phyloP scores from a whole-genome alignment of 2,888 invertebrate species.

The Drosophila mulleri region DNA sequence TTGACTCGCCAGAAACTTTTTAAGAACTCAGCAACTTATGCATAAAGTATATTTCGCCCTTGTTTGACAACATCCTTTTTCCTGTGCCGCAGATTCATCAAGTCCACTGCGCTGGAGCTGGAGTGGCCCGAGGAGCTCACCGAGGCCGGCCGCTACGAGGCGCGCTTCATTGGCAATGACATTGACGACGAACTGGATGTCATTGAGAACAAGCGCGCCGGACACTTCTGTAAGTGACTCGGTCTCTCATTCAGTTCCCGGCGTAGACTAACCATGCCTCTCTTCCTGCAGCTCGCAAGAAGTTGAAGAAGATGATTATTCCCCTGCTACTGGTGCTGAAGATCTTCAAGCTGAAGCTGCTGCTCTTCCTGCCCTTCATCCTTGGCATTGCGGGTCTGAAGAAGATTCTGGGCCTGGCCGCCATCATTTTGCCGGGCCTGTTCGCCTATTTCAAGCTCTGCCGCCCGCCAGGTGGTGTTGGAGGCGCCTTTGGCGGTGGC shows the following conservation, averaged over 20 bases:
- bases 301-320: slow-evolving; percentile 92
- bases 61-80: slow-evolving; percentile 33
- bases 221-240: slow-evolving; percentile 89
- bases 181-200: slow-evolving; percentile 93
- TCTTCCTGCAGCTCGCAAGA: slow-evolving; percentile 88
- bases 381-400: slow-evolving; percentile 93
- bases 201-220: slow-evolving; percentile 92
- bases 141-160: slow-evolving; percentile 90
- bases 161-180: slow-evolving; percentile 93
- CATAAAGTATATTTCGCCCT: slow-evolving; percentile 55
- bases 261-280: slow-evolving; percentile 11
- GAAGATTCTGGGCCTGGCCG: slow-evolving; percentile 92
- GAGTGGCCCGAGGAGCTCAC: slow-evolving; percentile 91
- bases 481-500: slow-evolving; percentile 83
- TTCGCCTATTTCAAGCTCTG: slow-evolving; percentile 95
- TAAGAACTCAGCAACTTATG: slow-evolving; percentile 32
- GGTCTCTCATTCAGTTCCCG: slow-evolving; percentile 10
- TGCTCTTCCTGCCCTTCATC: slow-evolving; percentile 93
- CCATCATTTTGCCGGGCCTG: slow-evolving; percentile 91
- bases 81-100: slow-evolving; percentile 87
- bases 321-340: slow-evolving; percentile 93
- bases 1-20: slow-evolving; percentile 22
- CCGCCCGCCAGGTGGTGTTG: slow-evolving; percentile 88
- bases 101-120: slow-evolving; percentile 91
- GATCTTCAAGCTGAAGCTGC: slow-evolving; percentile 92